Percentiles rank a stretch among this genome's conserved stretches.
phyloP scores from a whole-genome alignment of 2,113 vertebrate species.

The Oreocharis arfaki region DNA sequence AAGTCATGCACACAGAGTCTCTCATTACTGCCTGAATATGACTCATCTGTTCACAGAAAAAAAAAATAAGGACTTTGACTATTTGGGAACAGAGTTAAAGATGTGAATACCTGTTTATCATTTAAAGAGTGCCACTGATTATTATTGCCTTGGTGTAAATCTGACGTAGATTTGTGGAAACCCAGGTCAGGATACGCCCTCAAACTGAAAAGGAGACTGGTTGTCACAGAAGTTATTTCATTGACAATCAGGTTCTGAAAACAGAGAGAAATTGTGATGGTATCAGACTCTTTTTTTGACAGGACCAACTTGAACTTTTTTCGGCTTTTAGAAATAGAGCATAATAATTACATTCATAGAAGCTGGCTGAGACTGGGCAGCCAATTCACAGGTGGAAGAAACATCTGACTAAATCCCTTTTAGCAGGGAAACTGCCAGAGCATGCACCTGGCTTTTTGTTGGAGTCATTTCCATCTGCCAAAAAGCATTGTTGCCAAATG shows the following conservation, averaged over 20 bases:
- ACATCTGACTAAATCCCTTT: constrained; percentile 61
- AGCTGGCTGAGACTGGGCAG: constrained; percentile 15
- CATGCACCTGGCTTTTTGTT: constrained; percentile 49
- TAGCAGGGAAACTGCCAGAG: not conserved
- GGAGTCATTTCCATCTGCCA: constrained; percentile 56
- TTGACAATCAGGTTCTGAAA: not conserved
- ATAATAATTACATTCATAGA: constrained; percentile 44
- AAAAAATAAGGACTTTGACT: not conserved
- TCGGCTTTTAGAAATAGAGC: constrained; percentile 43
- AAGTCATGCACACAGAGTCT: not conserved
- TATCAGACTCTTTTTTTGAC: not conserved
- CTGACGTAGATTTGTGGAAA: not conserved
- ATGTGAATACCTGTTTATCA: not conserved
- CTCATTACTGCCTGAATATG: not conserved
- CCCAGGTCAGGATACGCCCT: not conserved
- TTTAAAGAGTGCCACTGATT: not conserved
- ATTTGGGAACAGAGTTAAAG: not conserved
- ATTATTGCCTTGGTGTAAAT: not conserved
- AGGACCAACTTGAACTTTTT: not conserved
- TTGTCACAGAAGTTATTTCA: not conserved
- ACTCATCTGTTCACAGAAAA: not conserved
- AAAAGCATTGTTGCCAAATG: constrained; percentile 1
- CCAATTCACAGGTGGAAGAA: constrained; percentile 62
- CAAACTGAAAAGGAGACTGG: not conserved
- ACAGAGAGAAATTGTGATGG: not conserved